These are phyloP conservation scores for Bellardia bayeri DNA, from an alignment of 2,888 invertebrate species.

Conservation along the genomic window DNA sequence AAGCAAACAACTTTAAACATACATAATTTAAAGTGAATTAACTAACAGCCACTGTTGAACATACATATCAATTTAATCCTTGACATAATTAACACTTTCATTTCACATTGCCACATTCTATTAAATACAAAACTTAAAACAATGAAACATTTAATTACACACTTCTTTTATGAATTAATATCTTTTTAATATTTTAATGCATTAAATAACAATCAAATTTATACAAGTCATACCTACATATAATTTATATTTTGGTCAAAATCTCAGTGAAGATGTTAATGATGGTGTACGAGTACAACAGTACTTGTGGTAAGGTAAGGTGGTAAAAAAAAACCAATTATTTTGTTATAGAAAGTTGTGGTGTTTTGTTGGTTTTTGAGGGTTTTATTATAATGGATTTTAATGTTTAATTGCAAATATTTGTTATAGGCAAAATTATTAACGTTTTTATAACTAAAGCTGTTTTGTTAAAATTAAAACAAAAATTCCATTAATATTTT, in stretches of 20 bases:
- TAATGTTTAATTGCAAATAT: constrained; percentile 4
- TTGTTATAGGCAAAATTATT: not conserved
- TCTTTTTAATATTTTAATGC: not conserved
- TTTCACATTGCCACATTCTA: constrained; percentile 20
- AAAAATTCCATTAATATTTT: not conserved
- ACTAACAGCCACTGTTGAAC: not conserved
- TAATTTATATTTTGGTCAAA: too few species aligned
- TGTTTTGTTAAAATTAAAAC: not conserved
- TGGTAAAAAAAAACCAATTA: constrained; percentile 5
- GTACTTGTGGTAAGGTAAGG: not conserved
- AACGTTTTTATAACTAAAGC: not conserved
- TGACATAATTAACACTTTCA: constrained; percentile 60
- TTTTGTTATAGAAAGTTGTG: not conserved
- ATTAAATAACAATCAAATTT: not conserved
- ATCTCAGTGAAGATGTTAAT: not conserved
- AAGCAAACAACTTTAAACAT: not conserved
- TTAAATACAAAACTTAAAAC: not conserved
- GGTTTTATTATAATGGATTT: not conserved
- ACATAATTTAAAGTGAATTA: not conserved
- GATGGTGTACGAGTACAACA: not conserved
- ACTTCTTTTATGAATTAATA: not conserved
- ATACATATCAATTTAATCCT: constrained; percentile 30
- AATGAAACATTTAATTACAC: constrained; percentile 41
- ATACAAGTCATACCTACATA: not conserved
- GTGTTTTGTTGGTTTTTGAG: not conserved